Evolutionary conservation across 1,140 invertebrate species (phyloP), one percentile per base, ranked within the genome.

Genomic region (Drosophila ercepeae): DNA sequence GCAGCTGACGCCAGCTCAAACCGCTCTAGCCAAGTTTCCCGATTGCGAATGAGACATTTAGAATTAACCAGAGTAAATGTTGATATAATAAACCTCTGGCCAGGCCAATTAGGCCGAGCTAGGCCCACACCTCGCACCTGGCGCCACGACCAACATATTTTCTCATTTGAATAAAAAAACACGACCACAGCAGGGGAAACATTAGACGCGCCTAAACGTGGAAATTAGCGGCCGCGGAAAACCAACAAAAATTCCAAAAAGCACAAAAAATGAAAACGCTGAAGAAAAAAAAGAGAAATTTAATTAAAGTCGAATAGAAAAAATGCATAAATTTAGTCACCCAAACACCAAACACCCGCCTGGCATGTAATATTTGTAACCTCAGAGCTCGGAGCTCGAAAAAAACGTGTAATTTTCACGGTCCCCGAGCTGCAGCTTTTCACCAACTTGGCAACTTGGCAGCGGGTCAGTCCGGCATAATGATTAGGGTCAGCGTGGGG

Each of bases 331-430:
- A 83, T 83, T 84, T 79, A 79, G 72, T 68, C 64, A 59, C 58
- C 58, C 68, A 72, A 50, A 73, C 52, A 65, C 58, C 68, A 72
- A 50, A 73, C 52, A 65, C 36, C 42, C 71, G 42, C 46, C 58
- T 74, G 79, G 63, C 79, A 78, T 75, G 78, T 76, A 76, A 64
- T 78, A 60, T 83, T 77, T 77, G 61, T 64, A 77, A 77, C 78
- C 68, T 73, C 67, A 55, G 48, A 61, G 64, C 42, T 41, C 23
- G 7, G 16, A n/a, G n/a, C n/a, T n/a, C n/a, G n/a, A 25, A 61
- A 67, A 83, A 76, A 79, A 86, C 68, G 76, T 84, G 76, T 86
- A 79, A 76, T 84, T 86, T 86, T 84, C 76, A 73, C 61, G 81
- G 75, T 84, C 46, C 79, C 79, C 75, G 58, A 60, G 81, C 72